Evolutionary conservation across 2,113 vertebrate genomes (phyloP).

Genomic region (Carlito syrichta): DNA sequence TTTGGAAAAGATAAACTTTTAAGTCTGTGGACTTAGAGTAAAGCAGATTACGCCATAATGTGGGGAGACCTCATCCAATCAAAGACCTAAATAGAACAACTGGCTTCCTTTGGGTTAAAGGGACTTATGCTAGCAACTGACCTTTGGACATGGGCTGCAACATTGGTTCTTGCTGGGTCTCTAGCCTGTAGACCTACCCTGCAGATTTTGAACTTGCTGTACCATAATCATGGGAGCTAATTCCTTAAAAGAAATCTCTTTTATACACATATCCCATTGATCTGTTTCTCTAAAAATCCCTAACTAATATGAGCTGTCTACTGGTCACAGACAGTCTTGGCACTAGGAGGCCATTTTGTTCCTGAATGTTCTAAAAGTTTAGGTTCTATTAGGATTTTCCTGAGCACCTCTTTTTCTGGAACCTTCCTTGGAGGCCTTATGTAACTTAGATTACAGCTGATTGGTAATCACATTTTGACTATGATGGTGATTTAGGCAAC

Average conservation of each 20-base stretch:
- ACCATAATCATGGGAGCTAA: background rate
- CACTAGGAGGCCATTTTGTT: background rate
- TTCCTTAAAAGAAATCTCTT: background rate
- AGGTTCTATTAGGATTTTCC: rapidly evolving
- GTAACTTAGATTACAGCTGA: background rate
- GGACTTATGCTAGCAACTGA: background rate
- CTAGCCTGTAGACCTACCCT: background rate
- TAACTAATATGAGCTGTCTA: background rate
- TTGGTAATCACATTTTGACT: background rate
- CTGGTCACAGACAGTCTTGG: background rate
- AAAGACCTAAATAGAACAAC: background rate
- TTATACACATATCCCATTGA: background rate
- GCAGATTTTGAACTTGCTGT: background rate
- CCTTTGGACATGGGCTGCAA: background rate
- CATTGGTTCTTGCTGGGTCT: background rate
- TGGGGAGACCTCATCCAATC: background rate
- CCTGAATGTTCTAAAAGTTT: background rate
- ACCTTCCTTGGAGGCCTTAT: background rate
- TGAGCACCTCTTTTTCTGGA: background rate
- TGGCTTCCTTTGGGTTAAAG: background rate
- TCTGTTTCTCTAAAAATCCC: background rate
- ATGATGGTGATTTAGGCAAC: background rate
- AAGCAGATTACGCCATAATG: background rate
- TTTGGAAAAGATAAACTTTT: background rate
- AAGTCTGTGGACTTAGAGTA: background rate